Evolutionary conservation across 2,113 vertebrate genomes (phyloP).

Genomic region (Beaufortia kweichowensis): DNA sequence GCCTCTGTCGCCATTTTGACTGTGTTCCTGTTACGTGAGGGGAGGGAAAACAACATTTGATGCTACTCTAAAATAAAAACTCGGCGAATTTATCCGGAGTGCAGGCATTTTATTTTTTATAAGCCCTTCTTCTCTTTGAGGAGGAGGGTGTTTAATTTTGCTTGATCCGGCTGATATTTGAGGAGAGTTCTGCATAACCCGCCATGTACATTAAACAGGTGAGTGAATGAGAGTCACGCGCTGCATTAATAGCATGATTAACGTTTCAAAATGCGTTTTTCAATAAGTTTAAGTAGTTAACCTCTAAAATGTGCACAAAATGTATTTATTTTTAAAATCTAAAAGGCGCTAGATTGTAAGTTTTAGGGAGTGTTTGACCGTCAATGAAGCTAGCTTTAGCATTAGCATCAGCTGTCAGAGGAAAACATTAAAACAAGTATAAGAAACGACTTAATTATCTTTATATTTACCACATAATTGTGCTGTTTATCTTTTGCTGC

Average conservation of each 20-base stretch:
- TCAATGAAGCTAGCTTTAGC: slow-evolving; percentile 38
- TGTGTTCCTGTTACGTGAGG: slow-evolving; percentile 66
- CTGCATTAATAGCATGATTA: neutral
- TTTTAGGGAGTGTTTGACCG: neutral
- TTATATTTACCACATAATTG: too few relatives aligned
- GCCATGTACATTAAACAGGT: slow-evolving; percentile 83
- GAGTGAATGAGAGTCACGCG: slow-evolving; percentile 52
- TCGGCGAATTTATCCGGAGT: neutral
- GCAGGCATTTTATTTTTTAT: neutral
- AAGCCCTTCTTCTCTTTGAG: slow-evolving; percentile 59
- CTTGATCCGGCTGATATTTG: slow-evolving; percentile 27
- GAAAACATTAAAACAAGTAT: neutral
- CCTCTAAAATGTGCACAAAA: neutral
- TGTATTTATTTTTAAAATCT: neutral
- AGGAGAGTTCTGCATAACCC: slow-evolving; percentile 52
- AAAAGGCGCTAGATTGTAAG: neutral
- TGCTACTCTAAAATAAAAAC: neutral
- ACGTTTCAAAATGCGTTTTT: neutral
- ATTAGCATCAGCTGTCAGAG: slow-evolving; percentile 34
- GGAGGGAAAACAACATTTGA: slow-evolving; percentile 42
- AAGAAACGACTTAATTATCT: too few relatives aligned
- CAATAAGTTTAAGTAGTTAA: neutral
- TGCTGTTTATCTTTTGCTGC: neutral
- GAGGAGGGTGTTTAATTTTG: slow-evolving; percentile 53
- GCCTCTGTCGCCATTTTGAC: slow-evolving; percentile 80